Evolutionary conservation across 2,797 vertebrate genomes (phyloP).

Genomic region (Pangasius larnaudii): DNA sequence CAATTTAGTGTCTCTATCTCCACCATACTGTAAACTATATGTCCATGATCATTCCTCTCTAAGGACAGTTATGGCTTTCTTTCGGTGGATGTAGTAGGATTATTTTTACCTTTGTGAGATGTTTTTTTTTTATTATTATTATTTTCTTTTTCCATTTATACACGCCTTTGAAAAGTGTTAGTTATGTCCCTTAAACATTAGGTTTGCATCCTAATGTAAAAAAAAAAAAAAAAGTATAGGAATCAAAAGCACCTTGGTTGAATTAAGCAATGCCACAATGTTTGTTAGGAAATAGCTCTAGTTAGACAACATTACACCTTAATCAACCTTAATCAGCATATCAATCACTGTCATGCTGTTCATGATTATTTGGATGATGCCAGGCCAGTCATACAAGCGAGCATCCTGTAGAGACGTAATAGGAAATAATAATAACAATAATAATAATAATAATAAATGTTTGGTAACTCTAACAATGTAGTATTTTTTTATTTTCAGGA

Average conservation of each 20-base stretch:
- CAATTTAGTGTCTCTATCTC: constrained; percentile 53
- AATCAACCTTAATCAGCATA: background rate
- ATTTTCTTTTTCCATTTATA: background rate
- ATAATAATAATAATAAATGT: background rate
- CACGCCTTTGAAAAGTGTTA: constrained; percentile 9
- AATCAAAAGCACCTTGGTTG: constrained; percentile 26
- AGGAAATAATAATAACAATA: background rate
- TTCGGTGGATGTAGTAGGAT: constrained; percentile 37
- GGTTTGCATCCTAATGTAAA: background rate
- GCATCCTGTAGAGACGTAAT: background rate
- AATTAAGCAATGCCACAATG: background rate
- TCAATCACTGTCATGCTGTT: background rate
- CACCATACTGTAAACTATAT: constrained; percentile 51
- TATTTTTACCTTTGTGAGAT: constrained; percentile 35
- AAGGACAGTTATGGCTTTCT: constrained; percentile 40
- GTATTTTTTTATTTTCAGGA: background rate
- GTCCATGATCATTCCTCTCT: constrained; percentile 46
- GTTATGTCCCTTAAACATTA: constrained; percentile 1
- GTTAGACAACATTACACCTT: constrained; percentile 25
- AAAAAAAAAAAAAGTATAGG: background rate
- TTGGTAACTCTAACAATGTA: constrained; percentile 8
- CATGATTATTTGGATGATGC: constrained; percentile 7
- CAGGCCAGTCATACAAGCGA: background rate
- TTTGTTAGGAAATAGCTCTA: background rate
- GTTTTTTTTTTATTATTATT: background rate